Base-by-base conservation (phyloP, 2,113 vertebrate genomes). In the Electrona antarctica region DNA sequence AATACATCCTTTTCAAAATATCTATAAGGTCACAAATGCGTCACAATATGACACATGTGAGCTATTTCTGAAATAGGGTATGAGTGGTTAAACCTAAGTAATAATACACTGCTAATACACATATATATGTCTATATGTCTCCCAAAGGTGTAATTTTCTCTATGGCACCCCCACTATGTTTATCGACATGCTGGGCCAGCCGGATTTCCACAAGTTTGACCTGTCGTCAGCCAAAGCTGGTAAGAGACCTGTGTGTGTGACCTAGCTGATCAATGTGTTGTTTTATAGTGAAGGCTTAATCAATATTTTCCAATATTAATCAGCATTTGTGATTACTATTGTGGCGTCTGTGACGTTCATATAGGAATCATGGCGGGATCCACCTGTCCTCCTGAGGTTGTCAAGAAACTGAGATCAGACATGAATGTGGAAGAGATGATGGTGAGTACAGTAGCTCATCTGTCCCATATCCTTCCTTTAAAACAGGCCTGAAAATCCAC, bases 131-230 rank as follows among this genome's bases (percentile, higher is more conserved):
- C 4, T 55, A 0, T 41, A 47, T 21, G 46, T 71, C 15, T 81
- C 33, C 33, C n/a, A 6, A 15, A 96, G 96, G 66, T 97, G 96
- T 64, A 93, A 89, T 11, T 3, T 80, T 69, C 0, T 95, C 33
- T 92, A 93, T 0, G 96, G 96, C 67, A 99, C 97, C 0, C 97
- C 97, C 0, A 98, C 96, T 10, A 99, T 99, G 97, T 97, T 71
- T 58, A 92, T 95, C 71, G 97, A 98, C 85, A 90, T 98, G 82
- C 86, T 99, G 12, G 88, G 84, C 64, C 95, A 95, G 75, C 92
- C 85, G 0, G 91, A 95, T 62, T 88, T 95, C 59, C 88, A 90
- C 81, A 92, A 91, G 77, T 95, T 92, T 0, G 77, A 97, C 79
- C 72, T 96, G 77, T 96, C 96, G 0, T 64, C 87, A 66, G 41